Conservation (phyloP, 2,888 invertebrate species). For the Eustalomyia histrio region DNA sequence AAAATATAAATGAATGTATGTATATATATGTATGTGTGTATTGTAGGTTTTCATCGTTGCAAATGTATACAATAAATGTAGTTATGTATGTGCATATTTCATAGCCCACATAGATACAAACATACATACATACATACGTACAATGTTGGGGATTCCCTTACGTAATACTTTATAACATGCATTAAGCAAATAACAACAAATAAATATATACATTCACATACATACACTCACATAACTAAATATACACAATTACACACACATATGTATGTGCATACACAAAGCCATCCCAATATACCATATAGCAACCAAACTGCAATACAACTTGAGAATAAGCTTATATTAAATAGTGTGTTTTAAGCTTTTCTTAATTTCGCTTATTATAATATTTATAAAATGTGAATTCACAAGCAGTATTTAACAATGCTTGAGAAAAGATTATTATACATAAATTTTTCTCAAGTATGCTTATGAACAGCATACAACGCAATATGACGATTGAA, state of each 20-base stretch:
- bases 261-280: constrained; percentile 18
- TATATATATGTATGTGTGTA: neutral
- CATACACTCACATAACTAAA: neutral
- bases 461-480: no score
- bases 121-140: constrained; percentile 4
- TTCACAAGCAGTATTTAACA: no score
- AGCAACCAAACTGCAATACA: no score
- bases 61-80: constrained; percentile 25
- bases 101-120: constrained; percentile 33
- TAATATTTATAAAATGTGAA: no score
- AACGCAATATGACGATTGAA: no score
- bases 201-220: neutral
- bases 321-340: no score
- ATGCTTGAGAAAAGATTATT: no score
- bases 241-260: constrained; percentile 49
- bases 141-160: constrained; percentile 78
- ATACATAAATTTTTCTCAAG: no score
- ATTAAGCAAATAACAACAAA: constrained; percentile 68
- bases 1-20: constrained; percentile 10
- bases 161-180: constrained; percentile 73
- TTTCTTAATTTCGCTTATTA: no score
- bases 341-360: no score
- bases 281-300: no score
- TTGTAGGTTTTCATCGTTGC: constrained; percentile 8
- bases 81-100: constrained; percentile 5